Evolutionary conservation across 2,113 vertebrate species (phyloP).

Genomic region (Chascanopsetta lugubris): DNA sequence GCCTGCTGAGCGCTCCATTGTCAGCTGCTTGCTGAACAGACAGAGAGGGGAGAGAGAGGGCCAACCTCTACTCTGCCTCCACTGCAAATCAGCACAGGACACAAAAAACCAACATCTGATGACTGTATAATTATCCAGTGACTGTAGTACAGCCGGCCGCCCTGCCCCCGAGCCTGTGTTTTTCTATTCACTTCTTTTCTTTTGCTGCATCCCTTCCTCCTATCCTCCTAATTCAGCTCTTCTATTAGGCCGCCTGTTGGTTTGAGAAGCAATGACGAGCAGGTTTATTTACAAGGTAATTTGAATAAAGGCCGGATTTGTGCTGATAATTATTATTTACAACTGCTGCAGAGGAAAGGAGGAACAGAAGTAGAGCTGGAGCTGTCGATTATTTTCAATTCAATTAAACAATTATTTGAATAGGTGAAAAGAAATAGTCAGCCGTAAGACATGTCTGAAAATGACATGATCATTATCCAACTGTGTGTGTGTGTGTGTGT

Average conservation of each 20-base stretch:
- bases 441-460: too few species aligned
- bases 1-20: slow-evolving; percentile 72
- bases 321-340: slow-evolving; percentile 85
- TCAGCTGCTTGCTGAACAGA: slow-evolving; percentile 69
- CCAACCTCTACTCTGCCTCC: slow-evolving; percentile 69
- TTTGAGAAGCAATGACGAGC: slow-evolving; percentile 88
- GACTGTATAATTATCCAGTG: slow-evolving; percentile 78
- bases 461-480: too few species aligned
- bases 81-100: slow-evolving; percentile 64
- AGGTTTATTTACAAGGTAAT: slow-evolving; percentile 89
- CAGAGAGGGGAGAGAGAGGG: slow-evolving; percentile 57
- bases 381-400: too few species aligned
- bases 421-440: too few species aligned
- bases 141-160: too few species aligned
- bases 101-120: slow-evolving; percentile 62
- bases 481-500: too few species aligned
- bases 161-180: slow-evolving; percentile 60
- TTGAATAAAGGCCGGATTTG: slow-evolving; percentile 83
- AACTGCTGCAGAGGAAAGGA: slow-evolving; percentile 41
- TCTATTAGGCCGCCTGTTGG: slow-evolving; percentile 86
- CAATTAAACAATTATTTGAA: too few species aligned
- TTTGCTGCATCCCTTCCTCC: slow-evolving; percentile 14
- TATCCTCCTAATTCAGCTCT: slow-evolving; percentile 84
- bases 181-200: slow-evolving; percentile 66
- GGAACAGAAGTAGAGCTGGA: too few species aligned